Conservation (phyloP, 1,140 invertebrate species). For the Calephelis nemesis region DNA sequence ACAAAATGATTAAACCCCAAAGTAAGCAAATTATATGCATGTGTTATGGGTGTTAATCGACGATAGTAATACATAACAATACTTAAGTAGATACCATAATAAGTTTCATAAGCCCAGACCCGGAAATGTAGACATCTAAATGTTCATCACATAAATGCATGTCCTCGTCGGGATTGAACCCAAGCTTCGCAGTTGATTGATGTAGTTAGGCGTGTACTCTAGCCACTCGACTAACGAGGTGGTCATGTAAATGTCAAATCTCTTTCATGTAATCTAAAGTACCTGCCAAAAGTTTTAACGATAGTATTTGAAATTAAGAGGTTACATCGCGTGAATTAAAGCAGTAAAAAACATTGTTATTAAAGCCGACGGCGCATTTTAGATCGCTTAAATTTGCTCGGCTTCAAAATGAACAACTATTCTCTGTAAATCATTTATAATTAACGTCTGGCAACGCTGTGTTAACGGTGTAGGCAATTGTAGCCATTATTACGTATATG, state of each 20-base stretch:
- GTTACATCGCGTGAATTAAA: constrained; percentile 30
- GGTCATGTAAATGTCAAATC: neutral
- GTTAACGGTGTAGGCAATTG: constrained; percentile 33
- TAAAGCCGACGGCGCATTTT: constrained; percentile 26
- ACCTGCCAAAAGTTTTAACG: constrained; percentile 26
- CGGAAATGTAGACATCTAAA: too few species aligned
- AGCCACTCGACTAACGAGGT: too few species aligned
- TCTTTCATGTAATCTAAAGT: constrained; percentile 19
- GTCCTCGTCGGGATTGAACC: too few species aligned
- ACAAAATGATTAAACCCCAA: too few species aligned
- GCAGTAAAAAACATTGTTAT: constrained; percentile 36
- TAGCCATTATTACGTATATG: constrained; percentile 20
- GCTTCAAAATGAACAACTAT: constrained; percentile 32
- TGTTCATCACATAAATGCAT: too few species aligned
- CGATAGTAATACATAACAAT: too few species aligned
- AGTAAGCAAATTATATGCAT: too few species aligned
- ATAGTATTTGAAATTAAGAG: constrained; percentile 28
- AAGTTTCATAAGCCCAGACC: too few species aligned
- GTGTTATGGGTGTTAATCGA: too few species aligned
- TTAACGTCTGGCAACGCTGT: constrained; percentile 32
- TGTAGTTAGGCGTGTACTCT: too few species aligned
- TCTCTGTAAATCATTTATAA: constrained; percentile 36
- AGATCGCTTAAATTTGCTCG: constrained; percentile 30
- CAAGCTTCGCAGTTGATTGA: too few species aligned
- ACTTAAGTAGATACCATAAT: too few species aligned